phyloP scores from a whole-genome alignment of 1,140 invertebrate species.

The Leptopilina clavipes region DNA sequence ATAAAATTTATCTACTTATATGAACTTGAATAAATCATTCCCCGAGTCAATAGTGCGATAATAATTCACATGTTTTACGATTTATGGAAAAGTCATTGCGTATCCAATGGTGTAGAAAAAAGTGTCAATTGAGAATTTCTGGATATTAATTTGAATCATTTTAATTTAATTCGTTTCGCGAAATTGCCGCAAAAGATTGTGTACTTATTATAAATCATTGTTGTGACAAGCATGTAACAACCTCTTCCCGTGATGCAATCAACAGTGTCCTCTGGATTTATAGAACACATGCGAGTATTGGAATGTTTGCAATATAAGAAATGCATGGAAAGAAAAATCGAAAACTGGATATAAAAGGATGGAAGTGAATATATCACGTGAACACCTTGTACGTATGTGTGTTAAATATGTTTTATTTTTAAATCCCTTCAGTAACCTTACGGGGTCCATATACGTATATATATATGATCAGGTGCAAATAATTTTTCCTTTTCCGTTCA shows the following conservation, averaged over 20 bases:
- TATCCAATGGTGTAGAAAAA: neutral
- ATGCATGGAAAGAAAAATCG: neutral
- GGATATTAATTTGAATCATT: neutral
- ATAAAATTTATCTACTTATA: too few relatives aligned
- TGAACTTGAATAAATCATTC: too few relatives aligned
- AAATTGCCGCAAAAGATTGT: neutral
- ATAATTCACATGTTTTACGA: neutral
- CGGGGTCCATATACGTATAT: too few relatives aligned
- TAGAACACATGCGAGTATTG: neutral
- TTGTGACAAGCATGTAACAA: neutral
- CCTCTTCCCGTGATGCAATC: neutral
- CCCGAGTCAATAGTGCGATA: too few relatives aligned
- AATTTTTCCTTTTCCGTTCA: neutral
- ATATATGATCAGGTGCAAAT: neutral
- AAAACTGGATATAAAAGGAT: neutral
- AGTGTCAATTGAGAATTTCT: neutral
- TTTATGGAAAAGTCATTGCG: neutral
- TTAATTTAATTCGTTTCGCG: slow-evolving; percentile 5
- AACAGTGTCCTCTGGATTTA: neutral
- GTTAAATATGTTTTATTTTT: too few relatives aligned
- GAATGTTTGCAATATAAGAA: neutral
- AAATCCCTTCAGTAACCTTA: too few relatives aligned
- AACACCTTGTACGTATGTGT: too few relatives aligned
- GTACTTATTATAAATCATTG: neutral
- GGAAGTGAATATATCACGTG: too few relatives aligned